Evolutionary conservation across 2,888 invertebrate genomes (phyloP).

Genomic region (Ennomos erosarius): DNA sequence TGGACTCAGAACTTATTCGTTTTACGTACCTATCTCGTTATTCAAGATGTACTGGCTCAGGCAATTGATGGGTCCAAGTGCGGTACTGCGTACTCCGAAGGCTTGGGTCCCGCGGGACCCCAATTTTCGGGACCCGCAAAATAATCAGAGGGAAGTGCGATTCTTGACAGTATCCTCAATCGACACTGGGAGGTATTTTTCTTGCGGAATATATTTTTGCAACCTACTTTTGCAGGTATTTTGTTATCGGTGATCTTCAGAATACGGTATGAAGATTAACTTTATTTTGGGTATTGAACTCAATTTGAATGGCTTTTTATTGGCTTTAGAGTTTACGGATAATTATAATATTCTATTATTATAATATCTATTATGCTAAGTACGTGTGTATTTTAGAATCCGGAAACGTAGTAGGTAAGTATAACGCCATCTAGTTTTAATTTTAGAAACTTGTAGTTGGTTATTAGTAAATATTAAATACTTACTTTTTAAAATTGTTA

Average conservation of each 20-base stretch:
- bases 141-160: slow-evolving; percentile 28
- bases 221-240: no score
- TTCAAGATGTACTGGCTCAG: slow-evolving; percentile 10
- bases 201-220: background rate
- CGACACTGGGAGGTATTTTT: slow-evolving; percentile 8
- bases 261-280: background rate
- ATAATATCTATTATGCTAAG: no score
- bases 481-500: no score
- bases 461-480: no score
- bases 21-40: slow-evolving; percentile 19
- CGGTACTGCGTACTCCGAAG: slow-evolving; percentile 2
- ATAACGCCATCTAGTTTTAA: no score
- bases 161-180: slow-evolving; percentile 6
- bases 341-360: no score
- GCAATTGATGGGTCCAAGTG: slow-evolving; percentile 24
- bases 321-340: no score
- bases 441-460: no score
- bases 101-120: slow-evolving; percentile 7
- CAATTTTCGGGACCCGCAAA: slow-evolving; percentile 20
- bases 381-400: no score
- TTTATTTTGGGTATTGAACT: no score
- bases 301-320: no score
- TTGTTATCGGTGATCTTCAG: background rate
- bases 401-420: no score
- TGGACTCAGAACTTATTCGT: slow-evolving; percentile 14